Conservation (phyloP, 1,140 invertebrate species). For the Cotesia typhae region DNA sequence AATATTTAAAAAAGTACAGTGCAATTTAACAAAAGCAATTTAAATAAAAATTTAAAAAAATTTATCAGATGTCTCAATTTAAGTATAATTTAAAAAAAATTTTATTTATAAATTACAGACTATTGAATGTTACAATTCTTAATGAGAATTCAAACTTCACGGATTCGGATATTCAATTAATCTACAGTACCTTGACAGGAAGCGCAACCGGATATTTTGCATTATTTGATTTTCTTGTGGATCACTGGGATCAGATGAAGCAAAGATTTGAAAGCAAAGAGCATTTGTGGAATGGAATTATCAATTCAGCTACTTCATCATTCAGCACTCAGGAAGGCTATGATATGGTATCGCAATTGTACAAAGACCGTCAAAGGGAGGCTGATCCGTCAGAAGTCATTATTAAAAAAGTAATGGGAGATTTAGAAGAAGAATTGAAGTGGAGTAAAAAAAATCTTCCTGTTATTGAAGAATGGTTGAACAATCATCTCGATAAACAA, state of each 20-base stretch:
- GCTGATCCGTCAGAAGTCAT: constrained; percentile 74
- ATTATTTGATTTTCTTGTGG: constrained; percentile 73
- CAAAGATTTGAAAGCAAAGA: constrained; percentile 72
- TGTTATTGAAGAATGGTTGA: constrained; percentile 75
- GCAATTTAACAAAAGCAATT: no score
- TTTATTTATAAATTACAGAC: constrained; percentile 45
- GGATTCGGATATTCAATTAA: constrained; percentile 76
- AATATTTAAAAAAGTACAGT: no score
- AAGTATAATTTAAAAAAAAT: constrained; percentile 44
- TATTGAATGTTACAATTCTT: constrained; percentile 75
- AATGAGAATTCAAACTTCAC: constrained; percentile 75
- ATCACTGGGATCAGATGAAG: constrained; percentile 74
- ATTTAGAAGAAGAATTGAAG: constrained; percentile 73
- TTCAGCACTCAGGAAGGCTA: constrained; percentile 77
- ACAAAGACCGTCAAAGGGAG: constrained; percentile 68
- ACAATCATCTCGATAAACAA: constrained; percentile 61
- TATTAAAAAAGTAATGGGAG: constrained; percentile 73
- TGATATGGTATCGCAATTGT: constrained; percentile 72
- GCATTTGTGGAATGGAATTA: constrained; percentile 76
- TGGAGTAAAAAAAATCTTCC: constrained; percentile 77
- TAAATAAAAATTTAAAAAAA: no score
- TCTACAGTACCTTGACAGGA: constrained; percentile 76
- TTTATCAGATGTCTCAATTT: no score
- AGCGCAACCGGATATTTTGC: constrained; percentile 73
- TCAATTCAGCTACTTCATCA: constrained; percentile 74